These are phyloP conservation scores for Macroglossus sobrinus DNA, from an alignment of 2,113 vertebrate genomes.

Conservation along the genomic window DNA sequence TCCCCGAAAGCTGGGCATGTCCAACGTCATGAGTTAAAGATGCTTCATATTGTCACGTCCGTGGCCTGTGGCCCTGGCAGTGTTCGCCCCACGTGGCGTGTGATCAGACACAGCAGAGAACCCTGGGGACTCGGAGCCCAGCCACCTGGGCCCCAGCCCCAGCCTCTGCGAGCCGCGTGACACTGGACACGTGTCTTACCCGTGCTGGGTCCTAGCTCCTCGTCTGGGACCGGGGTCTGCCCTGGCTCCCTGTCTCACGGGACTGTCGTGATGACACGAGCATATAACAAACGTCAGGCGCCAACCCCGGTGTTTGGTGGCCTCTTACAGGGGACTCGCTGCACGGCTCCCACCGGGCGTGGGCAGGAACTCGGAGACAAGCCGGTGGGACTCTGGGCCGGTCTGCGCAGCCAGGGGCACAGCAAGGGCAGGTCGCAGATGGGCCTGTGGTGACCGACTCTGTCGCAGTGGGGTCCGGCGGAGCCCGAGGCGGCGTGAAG, in stretches of 20 bases:
- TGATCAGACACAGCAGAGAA: not conserved
- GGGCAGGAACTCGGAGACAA: not conserved
- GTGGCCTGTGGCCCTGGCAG: rapidly evolving
- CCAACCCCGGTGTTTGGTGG: not conserved
- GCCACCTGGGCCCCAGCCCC: not conserved
- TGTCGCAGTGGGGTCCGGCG: not conserved
- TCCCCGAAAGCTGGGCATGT: rapidly evolving
- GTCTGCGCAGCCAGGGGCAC: not conserved
- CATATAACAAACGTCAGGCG: too few relatives aligned
- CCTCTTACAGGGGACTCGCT: rapidly evolving
- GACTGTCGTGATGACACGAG: too few relatives aligned
- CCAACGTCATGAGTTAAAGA: too few relatives aligned
- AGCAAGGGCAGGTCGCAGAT: rapidly evolving
- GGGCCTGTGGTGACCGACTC: too few relatives aligned
- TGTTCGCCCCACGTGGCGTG: rapidly evolving
- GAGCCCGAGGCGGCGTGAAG: rapidly evolving
- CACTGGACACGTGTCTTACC: not conserved
- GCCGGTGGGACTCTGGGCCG: rapidly evolving
- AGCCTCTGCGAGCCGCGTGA: not conserved
- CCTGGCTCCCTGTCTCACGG: not conserved
- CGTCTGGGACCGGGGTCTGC: not conserved
- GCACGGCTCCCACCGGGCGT: not conserved
- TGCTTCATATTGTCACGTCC: rapidly evolving
- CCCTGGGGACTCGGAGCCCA: not conserved
- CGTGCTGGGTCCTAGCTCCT: not conserved